A percentile compares a stretch with the other conserved stretches of the same genome.
Conservation (phyloP, 2,888 invertebrate species). For the Sphecodes monilicornis region DNA sequence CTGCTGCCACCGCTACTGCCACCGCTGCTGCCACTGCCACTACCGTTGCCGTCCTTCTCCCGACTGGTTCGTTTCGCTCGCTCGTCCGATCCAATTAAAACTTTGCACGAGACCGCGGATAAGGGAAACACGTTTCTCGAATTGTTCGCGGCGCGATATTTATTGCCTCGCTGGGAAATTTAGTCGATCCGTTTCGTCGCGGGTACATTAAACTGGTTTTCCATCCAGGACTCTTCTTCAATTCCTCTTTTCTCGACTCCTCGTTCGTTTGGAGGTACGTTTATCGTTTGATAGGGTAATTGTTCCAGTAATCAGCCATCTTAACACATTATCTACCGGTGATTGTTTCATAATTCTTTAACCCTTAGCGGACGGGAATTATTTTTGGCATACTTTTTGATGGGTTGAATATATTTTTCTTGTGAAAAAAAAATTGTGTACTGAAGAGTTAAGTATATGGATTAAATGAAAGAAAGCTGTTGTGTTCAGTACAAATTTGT, state of each 20-base stretch:
- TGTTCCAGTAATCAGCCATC: neutral
- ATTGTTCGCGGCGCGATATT: conserved; percentile 48
- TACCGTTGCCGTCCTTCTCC: conserved; percentile 24
- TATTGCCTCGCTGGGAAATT: conserved; percentile 32
- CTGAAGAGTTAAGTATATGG: no score
- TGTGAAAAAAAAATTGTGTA: no score
- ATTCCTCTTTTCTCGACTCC: neutral
- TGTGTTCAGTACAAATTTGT: no score
- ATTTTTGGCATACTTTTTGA: no score
- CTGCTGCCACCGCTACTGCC: neutral
- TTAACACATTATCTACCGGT: no score
- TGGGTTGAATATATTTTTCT: no score
- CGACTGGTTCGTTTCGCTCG: conserved; percentile 17
- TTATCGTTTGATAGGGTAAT: neutral
- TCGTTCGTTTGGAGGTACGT: neutral
- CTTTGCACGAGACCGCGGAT: conserved; percentile 45
- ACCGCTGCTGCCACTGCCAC: neutral
- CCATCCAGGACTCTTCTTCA: neutral
- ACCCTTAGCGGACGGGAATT: no score
- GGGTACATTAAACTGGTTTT: neutral
- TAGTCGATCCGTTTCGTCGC: conserved; percentile 5
- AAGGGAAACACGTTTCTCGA: conserved; percentile 51
- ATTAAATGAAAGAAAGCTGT: no score
- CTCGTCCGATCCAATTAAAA: conserved; percentile 57
- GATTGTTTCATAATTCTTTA: no score